Conservation (phyloP, 2,888 invertebrate species). For the Bellardia pandia region DNA sequence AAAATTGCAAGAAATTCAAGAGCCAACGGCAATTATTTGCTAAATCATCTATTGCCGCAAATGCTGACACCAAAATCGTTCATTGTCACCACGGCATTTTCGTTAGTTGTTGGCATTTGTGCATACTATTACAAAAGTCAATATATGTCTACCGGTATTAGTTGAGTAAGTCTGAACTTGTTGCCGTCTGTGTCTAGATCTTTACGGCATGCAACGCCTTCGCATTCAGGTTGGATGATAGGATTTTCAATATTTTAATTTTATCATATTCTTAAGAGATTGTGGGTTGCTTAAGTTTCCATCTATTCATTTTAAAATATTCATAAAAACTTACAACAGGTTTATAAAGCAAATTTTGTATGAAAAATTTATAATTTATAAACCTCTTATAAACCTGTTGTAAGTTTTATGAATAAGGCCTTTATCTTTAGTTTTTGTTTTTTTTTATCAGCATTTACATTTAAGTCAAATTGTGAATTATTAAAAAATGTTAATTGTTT, state of each 20-base stretch:
- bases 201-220: constrained; percentile 75
- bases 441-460: constrained; percentile 34
- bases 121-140: constrained; percentile 84
- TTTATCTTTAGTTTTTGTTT: too few relatives aligned
- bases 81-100: constrained; percentile 83
- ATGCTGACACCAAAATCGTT: constrained; percentile 80
- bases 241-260: constrained; percentile 78
- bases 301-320: constrained; percentile 21
- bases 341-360: too few relatives aligned
- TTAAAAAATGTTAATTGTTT: neutral
- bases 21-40: constrained; percentile 75
- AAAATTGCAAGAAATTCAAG: constrained; percentile 75
- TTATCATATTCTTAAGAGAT: constrained; percentile 7
- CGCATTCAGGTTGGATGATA: constrained; percentile 77
- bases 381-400: too few relatives aligned
- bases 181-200: constrained; percentile 73
- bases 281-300: constrained; percentile 12
- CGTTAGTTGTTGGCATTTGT: constrained; percentile 83
- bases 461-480: constrained; percentile 15
- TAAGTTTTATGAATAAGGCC: too few relatives aligned
- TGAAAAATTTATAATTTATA: too few relatives aligned
- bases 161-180: constrained; percentile 80
- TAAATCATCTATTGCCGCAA: constrained; percentile 79
- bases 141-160: constrained; percentile 82
- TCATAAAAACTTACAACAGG: too few relatives aligned